Base-by-base conservation (phyloP, 2,888 invertebrate genomes). In the Lasioglossum morio region DNA sequence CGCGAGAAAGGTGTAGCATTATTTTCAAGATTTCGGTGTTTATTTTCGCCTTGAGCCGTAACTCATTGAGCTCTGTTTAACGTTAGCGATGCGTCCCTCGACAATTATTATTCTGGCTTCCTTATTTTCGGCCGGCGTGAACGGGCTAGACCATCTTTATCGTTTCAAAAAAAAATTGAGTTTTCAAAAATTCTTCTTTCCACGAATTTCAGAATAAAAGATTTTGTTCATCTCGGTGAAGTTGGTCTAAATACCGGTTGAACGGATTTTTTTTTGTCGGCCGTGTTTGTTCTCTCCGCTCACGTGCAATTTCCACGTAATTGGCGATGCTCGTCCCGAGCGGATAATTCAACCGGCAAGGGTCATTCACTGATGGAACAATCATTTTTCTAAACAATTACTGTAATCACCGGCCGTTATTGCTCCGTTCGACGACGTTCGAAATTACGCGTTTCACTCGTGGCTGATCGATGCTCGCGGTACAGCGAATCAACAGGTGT, bases 101-200 rank as follows among this genome's bases (percentile, higher is more conserved):
- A 87, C 91, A 90, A 90, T 89, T 91, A 90, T 90, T 90, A 91
- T 89, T 91, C 88, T 88, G 87, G 81, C 76, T 91, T 90, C 85
- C 90, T 89, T 91, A 89, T 91, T 89, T 90, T 89, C 57, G 84
- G 85, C 82, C 81, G 85, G 70, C 81, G 57, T 74, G 70, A 37
- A 34, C 34, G 34, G 34, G n/a, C n/a, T n/a, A n/a, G 34, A 34
- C 2, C 34, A 34, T 34, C 34, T 34, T 34, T 34, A 34, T 34
- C 34, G 34, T 34, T 34, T n/a, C n/a, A 3, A 34, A 34, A 34
- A 34, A 34, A 34, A 34, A 34, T 34, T 3, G 2, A 34, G 34
- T 34, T 34, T 34, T 34, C 2, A 34, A 34, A 34, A n/a, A n/a
- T n/a, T n/a, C n/a, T n/a, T n/a, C n/a, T n/a, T n/a, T n/a, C n/a